phyloP scores from a whole-genome alignment of 2,888 invertebrate genomes.

The Galeopsomyia nigrocyanea region DNA sequence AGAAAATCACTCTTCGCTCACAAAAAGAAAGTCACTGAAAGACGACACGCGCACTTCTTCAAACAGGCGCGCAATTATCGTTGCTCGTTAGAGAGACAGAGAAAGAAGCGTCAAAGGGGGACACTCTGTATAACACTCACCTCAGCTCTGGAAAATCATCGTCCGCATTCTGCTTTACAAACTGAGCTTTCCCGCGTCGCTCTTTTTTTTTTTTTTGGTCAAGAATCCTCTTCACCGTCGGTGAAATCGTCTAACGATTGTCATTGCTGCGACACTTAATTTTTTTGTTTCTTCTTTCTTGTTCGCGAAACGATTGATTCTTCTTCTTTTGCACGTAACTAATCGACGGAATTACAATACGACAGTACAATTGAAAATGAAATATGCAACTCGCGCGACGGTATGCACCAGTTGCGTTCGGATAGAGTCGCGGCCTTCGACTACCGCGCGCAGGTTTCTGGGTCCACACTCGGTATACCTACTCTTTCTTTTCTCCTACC shows the following conservation, averaged over 20 bases:
- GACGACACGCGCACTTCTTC: too few relatives aligned
- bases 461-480: background rate
- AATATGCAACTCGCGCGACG: background rate
- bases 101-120: too few relatives aligned
- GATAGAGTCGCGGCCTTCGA: slow-evolving; percentile 1
- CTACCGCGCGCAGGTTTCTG: background rate
- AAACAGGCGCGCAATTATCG: too few relatives aligned
- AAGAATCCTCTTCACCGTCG: background rate
- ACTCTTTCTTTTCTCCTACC: background rate
- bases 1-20: too few relatives aligned
- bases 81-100: too few relatives aligned
- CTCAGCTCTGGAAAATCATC: slow-evolving; percentile 6
- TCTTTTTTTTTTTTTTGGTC: too few relatives aligned
- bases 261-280: slow-evolving; percentile 24
- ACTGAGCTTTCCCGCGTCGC: slow-evolving; percentile 34
- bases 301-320: background rate
- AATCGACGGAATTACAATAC: too few relatives aligned
- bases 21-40: too few relatives aligned
- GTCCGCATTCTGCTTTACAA: background rate
- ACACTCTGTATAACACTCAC: too few relatives aligned
- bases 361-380: too few relatives aligned
- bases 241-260: slow-evolving; percentile 31
- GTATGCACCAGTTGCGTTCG: background rate
- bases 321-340: background rate
- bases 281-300: background rate